Base-by-base conservation (phyloP, 2,797 vertebrate species). In the Enteromius argenteus region DNA sequence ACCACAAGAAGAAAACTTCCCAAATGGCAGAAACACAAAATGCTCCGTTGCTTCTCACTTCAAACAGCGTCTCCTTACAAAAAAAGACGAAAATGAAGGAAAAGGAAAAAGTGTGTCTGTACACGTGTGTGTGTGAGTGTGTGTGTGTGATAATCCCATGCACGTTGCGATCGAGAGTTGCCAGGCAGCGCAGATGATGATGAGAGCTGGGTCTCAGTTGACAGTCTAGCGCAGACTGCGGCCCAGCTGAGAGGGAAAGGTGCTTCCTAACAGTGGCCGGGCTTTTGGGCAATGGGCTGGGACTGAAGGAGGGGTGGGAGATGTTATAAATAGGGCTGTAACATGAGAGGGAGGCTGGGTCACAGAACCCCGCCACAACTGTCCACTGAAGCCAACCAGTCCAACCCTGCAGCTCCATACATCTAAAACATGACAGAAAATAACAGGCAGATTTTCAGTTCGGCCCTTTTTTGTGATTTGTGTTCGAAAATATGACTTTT, bases 291-390 rank as follows among this genome's bases (percentile, higher is more conserved):
- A 79, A 90, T 91, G 89, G 91, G 90, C 88, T 90, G 92, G 92
- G 91, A 91, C 92, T 90, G 83, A 68, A 42, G 49, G 76, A 74
- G 71, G 85, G 80, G 85, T 78, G 85, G 51, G 93, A 93, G 96
- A 97, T 95, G 97, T 97, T 99, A 99, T 99, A 99, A 99, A 99
- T 99, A 98, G 97, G 84, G 95, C 94, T 97, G 98, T 98, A 99
- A 99, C 90, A 95, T 98, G 98, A 99, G 98, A 97, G 92, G 97
- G 97, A 97, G 98, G 98, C 96, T 97, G 98, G 97, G 96, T 98
- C 94, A 97, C 93, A 94, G 93, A 91, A 96, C 94, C 95, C 91
- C 53, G 78, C 81, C 68, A 83, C 96, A 93, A 94, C 96, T 97
- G 97, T 98, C 97, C 97, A 92, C 95, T 93, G 89, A 91, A 96